Conservation (phyloP, 1,140 invertebrate genomes). For the Daktulosphaira vitifoliae region DNA sequence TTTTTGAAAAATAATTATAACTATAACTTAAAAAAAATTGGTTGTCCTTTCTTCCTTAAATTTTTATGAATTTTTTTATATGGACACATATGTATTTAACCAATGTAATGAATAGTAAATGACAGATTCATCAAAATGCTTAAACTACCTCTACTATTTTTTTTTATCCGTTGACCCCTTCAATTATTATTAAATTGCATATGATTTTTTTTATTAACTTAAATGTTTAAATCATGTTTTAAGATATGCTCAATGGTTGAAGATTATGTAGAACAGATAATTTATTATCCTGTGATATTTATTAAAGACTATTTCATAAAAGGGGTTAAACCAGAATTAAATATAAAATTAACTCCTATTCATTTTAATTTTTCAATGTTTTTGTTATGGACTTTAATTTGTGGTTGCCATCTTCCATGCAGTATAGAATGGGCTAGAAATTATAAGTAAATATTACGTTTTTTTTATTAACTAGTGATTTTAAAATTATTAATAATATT, state of each 20-base stretch:
- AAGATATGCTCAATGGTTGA: slow-evolving; percentile 15
- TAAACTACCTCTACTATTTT: too few relatives aligned
- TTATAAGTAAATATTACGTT: neutral
- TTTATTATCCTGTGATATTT: slow-evolving; percentile 12
- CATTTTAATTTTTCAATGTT: slow-evolving; percentile 27
- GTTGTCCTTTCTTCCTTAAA: too few relatives aligned
- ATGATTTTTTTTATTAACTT: too few relatives aligned
- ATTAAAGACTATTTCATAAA: slow-evolving; percentile 26
- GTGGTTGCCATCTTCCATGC: slow-evolving; percentile 13
- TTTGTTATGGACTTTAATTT: slow-evolving; percentile 13
- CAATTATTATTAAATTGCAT: too few relatives aligned
- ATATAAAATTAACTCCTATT: neutral
- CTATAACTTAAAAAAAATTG: too few relatives aligned
- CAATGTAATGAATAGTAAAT: too few relatives aligned
- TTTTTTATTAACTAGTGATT: neutral
- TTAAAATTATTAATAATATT: neutral
- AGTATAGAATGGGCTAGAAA: slow-evolving; percentile 27
- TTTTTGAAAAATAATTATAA: too few relatives aligned
- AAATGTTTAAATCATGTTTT: neutral
- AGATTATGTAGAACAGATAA: slow-evolving; percentile 15
- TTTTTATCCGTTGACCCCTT: too few relatives aligned
- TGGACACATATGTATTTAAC: too few relatives aligned
- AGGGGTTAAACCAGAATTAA: neutral
- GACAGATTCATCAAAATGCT: too few relatives aligned
- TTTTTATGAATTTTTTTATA: too few relatives aligned